Conservation (phyloP, 2,113 vertebrate genomes). For the Gila orcuttii region DNA sequence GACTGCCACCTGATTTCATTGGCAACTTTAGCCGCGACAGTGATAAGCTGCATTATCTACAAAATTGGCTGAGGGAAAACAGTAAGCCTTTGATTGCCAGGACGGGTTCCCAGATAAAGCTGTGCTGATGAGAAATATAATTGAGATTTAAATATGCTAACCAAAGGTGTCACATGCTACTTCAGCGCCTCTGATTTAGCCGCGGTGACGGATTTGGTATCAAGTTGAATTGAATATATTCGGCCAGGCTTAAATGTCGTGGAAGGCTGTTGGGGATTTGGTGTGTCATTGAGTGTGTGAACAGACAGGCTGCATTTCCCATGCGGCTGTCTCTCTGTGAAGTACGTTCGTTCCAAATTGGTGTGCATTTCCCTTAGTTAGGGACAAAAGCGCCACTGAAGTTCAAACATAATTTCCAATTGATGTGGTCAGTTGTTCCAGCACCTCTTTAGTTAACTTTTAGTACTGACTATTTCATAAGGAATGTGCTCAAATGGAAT, state of each 20-base stretch:
- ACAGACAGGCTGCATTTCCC: conserved; percentile 76
- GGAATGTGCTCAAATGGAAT: neutral
- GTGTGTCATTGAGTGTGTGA: conserved; percentile 76
- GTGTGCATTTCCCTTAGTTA: conserved; percentile 80
- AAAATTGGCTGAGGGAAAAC: conserved; percentile 99
- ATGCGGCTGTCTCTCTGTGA: conserved; percentile 80
- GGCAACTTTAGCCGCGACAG: conserved; percentile 98
- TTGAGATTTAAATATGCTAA: conserved; percentile 99
- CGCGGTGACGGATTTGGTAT: conserved; percentile 95
- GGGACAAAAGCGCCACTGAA: conserved; percentile 60
- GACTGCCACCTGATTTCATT: conserved; percentile 97
- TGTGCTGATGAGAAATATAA: conserved; percentile 99
- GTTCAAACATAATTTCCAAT: neutral
- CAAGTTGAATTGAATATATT: conserved; percentile 85
- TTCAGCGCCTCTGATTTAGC: conserved; percentile 95
- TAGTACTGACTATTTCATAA: neutral
- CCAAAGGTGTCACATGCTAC: conserved; percentile 95
- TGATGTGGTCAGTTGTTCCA: neutral
- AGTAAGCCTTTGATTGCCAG: conserved; percentile 99
- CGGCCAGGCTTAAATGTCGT: conserved; percentile 85
- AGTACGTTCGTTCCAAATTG: conserved; percentile 88
- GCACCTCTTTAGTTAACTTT: neutral
- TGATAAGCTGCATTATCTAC: conserved; percentile 99
- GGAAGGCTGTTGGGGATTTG: conserved; percentile 83
- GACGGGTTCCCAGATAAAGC: conserved; percentile 99